Conservation (phyloP, 35 echinoderm and acorn worm species). For the Strongylocentrotus purpuratus region DNA sequence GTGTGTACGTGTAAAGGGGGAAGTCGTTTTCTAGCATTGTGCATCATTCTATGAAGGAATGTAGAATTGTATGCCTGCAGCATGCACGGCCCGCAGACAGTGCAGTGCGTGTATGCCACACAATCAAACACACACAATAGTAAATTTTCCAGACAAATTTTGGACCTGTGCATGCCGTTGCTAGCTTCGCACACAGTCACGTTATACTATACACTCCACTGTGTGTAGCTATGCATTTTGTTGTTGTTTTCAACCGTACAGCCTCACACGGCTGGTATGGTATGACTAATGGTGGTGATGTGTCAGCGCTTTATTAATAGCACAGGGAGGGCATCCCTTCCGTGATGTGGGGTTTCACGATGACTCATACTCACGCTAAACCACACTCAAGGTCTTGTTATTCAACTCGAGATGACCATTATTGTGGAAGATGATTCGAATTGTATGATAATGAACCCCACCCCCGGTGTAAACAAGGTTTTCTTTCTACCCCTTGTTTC, state of each 20-base stretch:
- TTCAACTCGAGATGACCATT: background rate
- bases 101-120: background rate
- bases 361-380: slow-evolving; percentile 17
- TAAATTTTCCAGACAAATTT: background rate
- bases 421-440: background rate
- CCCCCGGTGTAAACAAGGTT: background rate
- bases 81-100: background rate
- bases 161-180: background rate
- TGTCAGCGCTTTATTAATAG: slow-evolving; percentile 10
- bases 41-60: background rate
- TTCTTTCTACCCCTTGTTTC: background rate
- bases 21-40: background rate
- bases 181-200: background rate
- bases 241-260: too few species aligned
- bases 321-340: background rate
- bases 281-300: background rate
- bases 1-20: background rate
- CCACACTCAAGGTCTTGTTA: background rate
- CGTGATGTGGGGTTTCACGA: background rate
- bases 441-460: slow-evolving; percentile 10
- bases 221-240: background rate
- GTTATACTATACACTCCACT: background rate
- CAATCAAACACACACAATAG: background rate
- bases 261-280: background rate
- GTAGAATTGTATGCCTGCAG: background rate